These are phyloP conservation scores for Callocephalon fimbriatum DNA, from an alignment of 2,113 vertebrate species.

Conservation along the genomic window DNA sequence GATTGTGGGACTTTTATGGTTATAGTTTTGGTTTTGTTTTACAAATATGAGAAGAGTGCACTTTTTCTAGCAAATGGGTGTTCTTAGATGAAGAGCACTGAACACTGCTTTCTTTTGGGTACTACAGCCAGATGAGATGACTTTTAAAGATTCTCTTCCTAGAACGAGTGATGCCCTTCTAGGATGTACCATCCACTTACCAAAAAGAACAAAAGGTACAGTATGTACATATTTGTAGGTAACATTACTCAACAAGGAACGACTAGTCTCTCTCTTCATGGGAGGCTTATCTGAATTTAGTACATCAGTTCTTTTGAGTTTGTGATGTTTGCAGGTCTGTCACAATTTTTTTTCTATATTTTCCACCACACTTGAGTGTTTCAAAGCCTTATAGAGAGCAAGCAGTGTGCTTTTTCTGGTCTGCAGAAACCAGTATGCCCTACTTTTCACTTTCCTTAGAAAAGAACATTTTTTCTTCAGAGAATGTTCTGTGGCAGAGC, in stretches of 20 bases:
- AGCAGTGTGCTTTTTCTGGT: constrained; percentile 29
- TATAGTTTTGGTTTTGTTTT: not conserved
- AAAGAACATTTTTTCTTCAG: not conserved
- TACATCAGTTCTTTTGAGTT: constrained; percentile 29
- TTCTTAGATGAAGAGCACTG: not conserved
- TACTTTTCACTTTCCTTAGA: constrained; percentile 33
- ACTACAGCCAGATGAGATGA: constrained; percentile 22
- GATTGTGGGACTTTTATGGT: not conserved
- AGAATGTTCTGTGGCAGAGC: not conserved
- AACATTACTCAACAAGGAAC: constrained; percentile 65
- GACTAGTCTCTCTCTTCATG: constrained; percentile 47
- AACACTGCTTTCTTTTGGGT: not conserved
- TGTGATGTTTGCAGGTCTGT: not conserved
- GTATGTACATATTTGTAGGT: not conserved
- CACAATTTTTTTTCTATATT: not conserved
- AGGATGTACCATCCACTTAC: constrained; percentile 28
- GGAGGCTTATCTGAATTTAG: constrained; percentile 66
- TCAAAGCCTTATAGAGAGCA: not conserved
- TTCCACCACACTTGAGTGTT: constrained; percentile 46
- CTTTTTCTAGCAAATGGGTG: not conserved
- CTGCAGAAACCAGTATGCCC: constrained; percentile 18
- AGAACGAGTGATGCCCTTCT: constrained; percentile 32
- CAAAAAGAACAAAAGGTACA: constrained; percentile 54
- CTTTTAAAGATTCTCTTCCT: not conserved
- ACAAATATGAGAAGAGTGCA: rapidly evolving